Conservation (phyloP, 2,888 invertebrate species). For the Octonoba sinensis region DNA sequence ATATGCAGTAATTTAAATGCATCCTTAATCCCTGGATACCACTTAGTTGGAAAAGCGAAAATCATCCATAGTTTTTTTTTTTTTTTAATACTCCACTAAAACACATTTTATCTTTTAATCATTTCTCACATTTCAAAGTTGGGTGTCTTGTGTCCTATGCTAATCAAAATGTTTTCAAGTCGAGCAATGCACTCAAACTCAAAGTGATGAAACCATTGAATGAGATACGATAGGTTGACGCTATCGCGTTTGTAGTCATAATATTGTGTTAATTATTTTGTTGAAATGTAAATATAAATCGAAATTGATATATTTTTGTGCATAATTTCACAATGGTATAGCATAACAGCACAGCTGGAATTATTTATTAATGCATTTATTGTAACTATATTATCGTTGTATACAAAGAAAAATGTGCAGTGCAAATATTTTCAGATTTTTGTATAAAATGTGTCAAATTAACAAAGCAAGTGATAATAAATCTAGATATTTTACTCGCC, state of each 20-base stretch:
- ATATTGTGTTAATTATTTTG: conserved; percentile 43
- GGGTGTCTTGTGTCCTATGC: conserved; percentile 13
- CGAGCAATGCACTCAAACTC: conserved; percentile 4
- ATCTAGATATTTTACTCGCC: neutral
- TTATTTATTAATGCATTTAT: conserved; percentile 48
- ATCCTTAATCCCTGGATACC: too few relatives aligned
- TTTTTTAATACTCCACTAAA: too few relatives aligned
- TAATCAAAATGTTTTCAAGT: conserved; percentile 47
- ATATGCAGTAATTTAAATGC: too few relatives aligned
- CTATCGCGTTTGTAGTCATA: conserved; percentile 41
- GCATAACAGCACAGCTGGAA: conserved; percentile 23
- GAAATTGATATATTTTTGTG: conserved; percentile 57
- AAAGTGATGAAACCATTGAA: conserved; percentile 35
- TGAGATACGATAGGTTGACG: conserved; percentile 21
- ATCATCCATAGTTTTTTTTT: too few relatives aligned
- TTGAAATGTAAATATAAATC: conserved; percentile 45
- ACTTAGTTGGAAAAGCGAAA: too few relatives aligned
- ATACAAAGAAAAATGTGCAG: conserved; percentile 3
- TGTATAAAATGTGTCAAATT: conserved; percentile 8
- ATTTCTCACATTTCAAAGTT: too few relatives aligned
- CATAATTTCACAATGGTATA: conserved; percentile 32
- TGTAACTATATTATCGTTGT: conserved; percentile 8
- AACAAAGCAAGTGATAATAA: neutral
- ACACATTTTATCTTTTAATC: too few relatives aligned
- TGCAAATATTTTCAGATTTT: conserved; percentile 26